Base-by-base conservation (phyloP, 2,797 vertebrate species). In the Champsocephalus gunnari region DNA sequence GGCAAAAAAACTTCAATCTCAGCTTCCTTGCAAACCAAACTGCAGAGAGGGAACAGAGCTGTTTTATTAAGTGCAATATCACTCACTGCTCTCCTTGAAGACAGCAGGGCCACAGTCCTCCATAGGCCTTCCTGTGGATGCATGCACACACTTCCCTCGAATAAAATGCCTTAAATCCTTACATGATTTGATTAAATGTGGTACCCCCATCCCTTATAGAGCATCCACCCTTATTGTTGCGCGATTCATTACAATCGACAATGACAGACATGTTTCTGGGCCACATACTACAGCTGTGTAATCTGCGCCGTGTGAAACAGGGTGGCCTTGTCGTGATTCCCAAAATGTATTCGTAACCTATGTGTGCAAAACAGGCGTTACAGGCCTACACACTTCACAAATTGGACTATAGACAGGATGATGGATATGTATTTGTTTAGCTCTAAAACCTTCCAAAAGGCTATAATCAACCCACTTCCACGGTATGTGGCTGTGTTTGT, bases 271-370 rank as follows among this genome's bases (percentile, higher is more conserved):
- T 51, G 54, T 49, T 80, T 71, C 41, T 32, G 41, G 14, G 5
- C 3, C 58, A 50, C 55, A 65, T 21, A 76, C 72, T 53, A 50
- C 41, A 60, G 62, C 75, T 55, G 60, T 71, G 61, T 61, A 54
- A 67, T 61, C 63, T 38, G 19, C 21, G 60, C n/a, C 19, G 38
- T 32, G 41, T 63, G 60, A 49, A 57, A 50, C 55, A 56, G 19
- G 55, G 72, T 83, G 91, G 89, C 92, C 91, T 88, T 71, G 79
- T 81, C 72, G 43, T 9, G 50, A 76, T 63, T 49, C 17, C 19
- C 69, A 3, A 64, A 48, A 64, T 71, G 38, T n/a, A 75, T 64
- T 51, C 64, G 80, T 50, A 66, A 63, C 43, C 60, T 45, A 68
- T 73, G 53, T 14, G 16, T 53, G 57, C 32, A 55, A 43, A 69